Percentiles rank a stretch among this genome's conserved stretches.
These are phyloP conservation scores for Aptenodytes patagonicus DNA, from an alignment of 2,113 vertebrate species.

Conservation along the genomic window DNA sequence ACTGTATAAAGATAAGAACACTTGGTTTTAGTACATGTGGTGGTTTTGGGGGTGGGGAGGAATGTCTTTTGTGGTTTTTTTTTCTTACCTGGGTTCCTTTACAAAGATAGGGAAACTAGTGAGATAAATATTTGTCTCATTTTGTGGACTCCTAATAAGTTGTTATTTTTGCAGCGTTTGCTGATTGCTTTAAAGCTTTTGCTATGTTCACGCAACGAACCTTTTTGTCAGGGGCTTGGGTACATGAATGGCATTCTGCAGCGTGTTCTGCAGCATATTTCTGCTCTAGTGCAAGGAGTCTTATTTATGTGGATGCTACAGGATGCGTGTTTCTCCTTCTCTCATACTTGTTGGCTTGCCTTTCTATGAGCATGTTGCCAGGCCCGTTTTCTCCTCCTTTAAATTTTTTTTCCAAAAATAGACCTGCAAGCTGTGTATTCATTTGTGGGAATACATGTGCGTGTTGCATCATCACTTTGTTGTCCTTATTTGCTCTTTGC, in stretches of 20 bases:
- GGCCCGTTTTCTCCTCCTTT: not conserved
- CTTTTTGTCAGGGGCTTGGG: not conserved
- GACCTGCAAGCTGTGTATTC: slow-evolving; percentile 42
- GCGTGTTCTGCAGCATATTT: too few relatives aligned
- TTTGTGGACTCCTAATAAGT: not conserved
- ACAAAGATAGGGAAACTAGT: not conserved
- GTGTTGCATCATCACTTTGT: not conserved
- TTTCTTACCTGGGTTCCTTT: not conserved
- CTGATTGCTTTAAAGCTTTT: not conserved
- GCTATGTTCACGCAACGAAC: not conserved
- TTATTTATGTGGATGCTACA: not conserved
- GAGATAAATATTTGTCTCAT: not conserved
- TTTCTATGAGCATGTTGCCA: not conserved
- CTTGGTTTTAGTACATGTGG: not conserved
- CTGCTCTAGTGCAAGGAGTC: not conserved
- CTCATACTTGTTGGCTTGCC: not conserved
- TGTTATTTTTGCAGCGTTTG: not conserved
- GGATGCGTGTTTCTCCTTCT: not conserved
- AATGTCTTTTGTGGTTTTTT: not conserved
- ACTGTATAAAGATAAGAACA: not conserved
- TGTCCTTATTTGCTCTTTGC: not conserved
- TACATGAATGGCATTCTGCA: not conserved
- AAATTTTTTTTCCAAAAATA: slow-evolving; percentile 21
- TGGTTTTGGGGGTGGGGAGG: not conserved
- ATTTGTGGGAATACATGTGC: slow-evolving; percentile 1